Evolutionary conservation across 2,888 invertebrate genomes (phyloP).

Genomic region (Ctenicera cuprea): DNA sequence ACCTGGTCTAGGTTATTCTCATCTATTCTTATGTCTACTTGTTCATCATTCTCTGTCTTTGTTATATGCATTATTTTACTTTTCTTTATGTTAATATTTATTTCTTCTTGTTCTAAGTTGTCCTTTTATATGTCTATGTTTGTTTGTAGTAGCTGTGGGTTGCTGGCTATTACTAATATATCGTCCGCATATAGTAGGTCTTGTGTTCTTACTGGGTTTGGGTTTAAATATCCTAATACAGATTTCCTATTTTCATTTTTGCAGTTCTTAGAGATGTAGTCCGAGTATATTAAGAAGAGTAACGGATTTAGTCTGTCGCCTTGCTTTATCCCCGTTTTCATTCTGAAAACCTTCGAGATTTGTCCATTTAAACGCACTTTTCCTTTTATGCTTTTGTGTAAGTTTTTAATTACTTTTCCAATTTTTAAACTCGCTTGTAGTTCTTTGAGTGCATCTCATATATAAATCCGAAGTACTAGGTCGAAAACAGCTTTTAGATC

Average conservation of each 20-base stretch:
- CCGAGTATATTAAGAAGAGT: conserved; percentile 3
- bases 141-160: conserved; percentile 1
- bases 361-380: too few species aligned
- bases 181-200: conserved; percentile 7
- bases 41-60: background rate
- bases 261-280: conserved; percentile 1
- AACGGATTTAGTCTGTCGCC: background rate
- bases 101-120: background rate
- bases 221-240: background rate
- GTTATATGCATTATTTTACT: background rate
- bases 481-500: conserved; percentile 23
- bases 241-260: conserved; percentile 1
- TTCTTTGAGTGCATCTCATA: conserved; percentile 12
- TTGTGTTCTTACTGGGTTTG: background rate
- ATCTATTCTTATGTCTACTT: background rate
- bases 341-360: background rate
- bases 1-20: too few species aligned
- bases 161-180: too few species aligned
- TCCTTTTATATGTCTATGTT: conserved; percentile 3
- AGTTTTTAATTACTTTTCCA: background rate
- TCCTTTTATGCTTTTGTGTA: conserved; percentile 7
- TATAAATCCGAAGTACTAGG: background rate
- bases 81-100: background rate
- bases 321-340: too few species aligned
- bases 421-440: background rate